These are phyloP conservation scores for Diarsia brunnea DNA, from an alignment of 2,888 invertebrate species.

Conservation along the genomic window DNA sequence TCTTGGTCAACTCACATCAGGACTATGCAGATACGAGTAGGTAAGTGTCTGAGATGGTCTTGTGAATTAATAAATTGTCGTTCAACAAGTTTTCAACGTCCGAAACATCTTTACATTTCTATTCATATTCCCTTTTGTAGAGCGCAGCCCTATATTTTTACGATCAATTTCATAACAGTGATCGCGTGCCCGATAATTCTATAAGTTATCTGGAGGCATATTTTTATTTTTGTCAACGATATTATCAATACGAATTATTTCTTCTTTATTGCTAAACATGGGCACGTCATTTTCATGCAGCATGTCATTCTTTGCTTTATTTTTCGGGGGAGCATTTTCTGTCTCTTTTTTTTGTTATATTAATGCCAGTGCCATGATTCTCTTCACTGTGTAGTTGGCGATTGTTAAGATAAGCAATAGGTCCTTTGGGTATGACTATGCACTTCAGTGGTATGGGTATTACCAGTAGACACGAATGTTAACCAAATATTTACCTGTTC, in stretches of 20 bases:
- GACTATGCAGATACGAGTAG: too few relatives aligned
- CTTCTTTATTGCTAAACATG: conserved; percentile 21
- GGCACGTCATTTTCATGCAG: conserved; percentile 21
- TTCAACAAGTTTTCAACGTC: not conserved
- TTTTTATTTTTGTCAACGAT: conserved; percentile 55
- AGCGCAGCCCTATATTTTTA: conserved; percentile 56
- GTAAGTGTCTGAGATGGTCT: too few relatives aligned
- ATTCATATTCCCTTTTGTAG: not conserved
- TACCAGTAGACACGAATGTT: not conserved
- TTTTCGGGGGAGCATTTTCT: not conserved
- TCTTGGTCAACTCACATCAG: too few relatives aligned
- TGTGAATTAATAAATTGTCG: not conserved
- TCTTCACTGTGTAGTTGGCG: not conserved
- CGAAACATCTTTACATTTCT: not conserved
- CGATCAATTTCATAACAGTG: conserved; percentile 59
- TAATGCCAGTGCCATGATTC: conserved; percentile 7
- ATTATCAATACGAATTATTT: conserved; percentile 29
- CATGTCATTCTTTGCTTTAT: conserved; percentile 11
- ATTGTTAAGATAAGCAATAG: not conserved
- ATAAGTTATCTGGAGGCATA: conserved; percentile 46
- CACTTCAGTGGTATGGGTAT: not conserved
- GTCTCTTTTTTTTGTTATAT: not conserved
- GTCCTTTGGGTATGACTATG: not conserved
- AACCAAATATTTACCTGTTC: not conserved
- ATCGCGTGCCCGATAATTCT: conserved; percentile 66